Evolutionary conservation across 2,888 invertebrate species (phyloP).

Genomic region (Thumatha senex): DNA sequence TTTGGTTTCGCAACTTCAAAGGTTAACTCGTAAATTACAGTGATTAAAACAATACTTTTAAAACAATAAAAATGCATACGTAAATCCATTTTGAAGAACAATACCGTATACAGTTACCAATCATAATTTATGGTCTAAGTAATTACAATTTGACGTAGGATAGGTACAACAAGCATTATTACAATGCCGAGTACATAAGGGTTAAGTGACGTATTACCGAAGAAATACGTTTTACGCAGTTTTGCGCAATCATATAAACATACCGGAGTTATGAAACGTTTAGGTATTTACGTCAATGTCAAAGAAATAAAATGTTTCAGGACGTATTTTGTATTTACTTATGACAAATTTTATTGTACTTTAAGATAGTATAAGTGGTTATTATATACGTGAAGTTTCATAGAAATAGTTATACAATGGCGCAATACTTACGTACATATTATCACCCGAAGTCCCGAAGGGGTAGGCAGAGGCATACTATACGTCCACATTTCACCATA

Average conservation of each 20-base stretch:
- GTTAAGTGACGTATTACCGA: slow-evolving; percentile 20
- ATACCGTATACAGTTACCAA: slow-evolving; percentile 20
- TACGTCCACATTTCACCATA: no score
- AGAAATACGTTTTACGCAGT: slow-evolving; percentile 15
- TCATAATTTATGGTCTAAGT: slow-evolving; percentile 10
- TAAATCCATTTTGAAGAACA: slow-evolving; percentile 3
- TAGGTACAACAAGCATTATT: slow-evolving; percentile 17
- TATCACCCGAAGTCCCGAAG: no score
- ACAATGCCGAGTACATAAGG: slow-evolving; percentile 12
- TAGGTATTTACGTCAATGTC: slow-evolving; percentile 7
- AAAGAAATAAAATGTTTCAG: neutral
- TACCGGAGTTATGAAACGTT: slow-evolving; percentile 15
- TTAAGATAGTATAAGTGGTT: no score
- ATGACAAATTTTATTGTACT: no score
- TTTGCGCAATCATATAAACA: slow-evolving; percentile 24
- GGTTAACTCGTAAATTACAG: neutral
- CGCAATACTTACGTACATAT: no score
- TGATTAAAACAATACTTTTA: neutral
- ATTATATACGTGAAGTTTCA: no score
- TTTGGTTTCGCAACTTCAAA: no score
- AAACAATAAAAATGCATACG: slow-evolving; percentile 4
- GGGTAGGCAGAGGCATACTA: no score
- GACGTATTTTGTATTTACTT: no score
- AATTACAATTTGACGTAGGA: slow-evolving; percentile 25
- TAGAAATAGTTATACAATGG: no score